Evolutionary conservation across 2,113 vertebrate genomes (phyloP).

Genomic region (Eublepharis macularius): DNA sequence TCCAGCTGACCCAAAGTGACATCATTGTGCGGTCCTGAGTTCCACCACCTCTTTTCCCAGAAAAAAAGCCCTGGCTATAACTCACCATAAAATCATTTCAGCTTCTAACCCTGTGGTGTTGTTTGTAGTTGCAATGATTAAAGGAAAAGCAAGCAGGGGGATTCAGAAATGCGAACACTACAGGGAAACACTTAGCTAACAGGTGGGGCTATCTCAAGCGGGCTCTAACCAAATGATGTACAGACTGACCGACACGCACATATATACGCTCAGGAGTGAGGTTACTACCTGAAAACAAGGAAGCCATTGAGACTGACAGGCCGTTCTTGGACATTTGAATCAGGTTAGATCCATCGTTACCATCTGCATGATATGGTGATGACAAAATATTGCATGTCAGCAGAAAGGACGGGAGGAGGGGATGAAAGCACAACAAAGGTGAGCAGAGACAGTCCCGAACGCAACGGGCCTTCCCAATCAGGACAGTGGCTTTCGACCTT

Average conservation of each 20-base stretch:
- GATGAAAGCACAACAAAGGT: constrained; percentile 37
- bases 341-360: constrained; percentile 90
- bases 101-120: neutral
- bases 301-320: constrained; percentile 91
- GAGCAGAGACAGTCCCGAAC: neutral
- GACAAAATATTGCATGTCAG: constrained; percentile 73
- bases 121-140: too few species aligned
- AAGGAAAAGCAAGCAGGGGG: neutral
- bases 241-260: constrained; percentile 4
- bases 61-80: too few species aligned
- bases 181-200: neutral
- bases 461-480: neutral
- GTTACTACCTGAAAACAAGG: constrained; percentile 92
- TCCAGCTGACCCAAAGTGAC: too few species aligned
- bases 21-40: too few species aligned
- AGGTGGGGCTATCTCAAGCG: too few species aligned
- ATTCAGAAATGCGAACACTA: neutral
- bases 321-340: constrained; percentile 90
- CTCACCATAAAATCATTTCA: neutral
- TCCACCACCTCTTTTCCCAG: too few species aligned
- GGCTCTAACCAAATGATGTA: neutral
- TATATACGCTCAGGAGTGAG: constrained; percentile 21
- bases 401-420: constrained; percentile 41
- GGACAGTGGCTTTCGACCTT: neutral
- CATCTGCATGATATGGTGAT: constrained; percentile 87